phyloP scores from a whole-genome alignment of 2,113 vertebrate genomes.

The Xyliphius kryptos region DNA sequence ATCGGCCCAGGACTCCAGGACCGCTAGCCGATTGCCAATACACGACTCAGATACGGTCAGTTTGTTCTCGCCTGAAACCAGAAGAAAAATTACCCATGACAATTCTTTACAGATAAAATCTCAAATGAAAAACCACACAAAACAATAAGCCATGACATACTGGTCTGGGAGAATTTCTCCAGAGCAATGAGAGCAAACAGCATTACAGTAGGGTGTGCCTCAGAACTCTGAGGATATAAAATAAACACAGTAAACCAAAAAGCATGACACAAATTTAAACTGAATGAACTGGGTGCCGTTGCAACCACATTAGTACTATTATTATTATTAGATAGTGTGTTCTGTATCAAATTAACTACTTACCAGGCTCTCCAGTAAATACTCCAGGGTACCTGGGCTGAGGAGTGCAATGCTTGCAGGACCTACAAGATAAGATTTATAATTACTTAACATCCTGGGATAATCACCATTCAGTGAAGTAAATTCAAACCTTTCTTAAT shows the following conservation, averaged over 20 bases:
- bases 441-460: too few species aligned
- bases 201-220: conserved; percentile 95
- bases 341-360: too few species aligned
- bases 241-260: not conserved
- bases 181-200: conserved; percentile 97
- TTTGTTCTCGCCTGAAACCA: conserved; percentile 89
- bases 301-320: too few species aligned
- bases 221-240: conserved; percentile 74
- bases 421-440: conserved; percentile 72
- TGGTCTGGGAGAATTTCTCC: conserved; percentile 99
- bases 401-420: conserved; percentile 91
- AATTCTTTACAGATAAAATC: not conserved
- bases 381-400: conserved; percentile 90
- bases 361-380: conserved; percentile 94
- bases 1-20: conserved; percentile 89
- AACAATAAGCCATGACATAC: conserved; percentile 67
- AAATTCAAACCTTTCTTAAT: too few species aligned
- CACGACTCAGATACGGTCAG: conserved; percentile 88
- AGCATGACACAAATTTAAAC: not conserved
- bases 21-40: conserved; percentile 81
- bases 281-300: too few species aligned
- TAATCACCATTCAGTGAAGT: not conserved
- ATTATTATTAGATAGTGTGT: too few species aligned
- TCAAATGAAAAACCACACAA: not conserved
- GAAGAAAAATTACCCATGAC: not conserved